Conservation (phyloP, 2,888 invertebrate genomes). For the Eupithecia centaureata region DNA sequence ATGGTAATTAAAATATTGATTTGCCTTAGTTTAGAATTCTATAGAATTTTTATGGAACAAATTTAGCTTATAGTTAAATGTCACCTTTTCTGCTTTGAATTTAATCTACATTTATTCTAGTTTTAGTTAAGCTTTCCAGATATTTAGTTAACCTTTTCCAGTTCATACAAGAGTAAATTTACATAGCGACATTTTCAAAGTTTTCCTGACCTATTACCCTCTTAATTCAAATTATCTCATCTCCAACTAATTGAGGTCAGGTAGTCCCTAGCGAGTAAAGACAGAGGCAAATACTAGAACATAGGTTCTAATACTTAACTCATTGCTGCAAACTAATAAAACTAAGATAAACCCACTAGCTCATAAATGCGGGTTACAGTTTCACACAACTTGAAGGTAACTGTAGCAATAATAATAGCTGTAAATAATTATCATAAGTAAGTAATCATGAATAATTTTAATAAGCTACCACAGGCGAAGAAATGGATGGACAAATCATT, state of each 20-base stretch:
- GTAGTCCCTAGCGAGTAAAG: conserved; percentile 21
- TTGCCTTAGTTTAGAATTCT: neutral
- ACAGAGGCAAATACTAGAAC: conserved; percentile 9
- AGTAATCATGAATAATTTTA: too few species aligned
- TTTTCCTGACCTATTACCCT: conserved; percentile 6
- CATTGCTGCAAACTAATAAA: conserved; percentile 23
- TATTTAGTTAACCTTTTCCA: neutral
- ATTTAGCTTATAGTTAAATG: too few species aligned
- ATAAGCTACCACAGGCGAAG: too few species aligned
- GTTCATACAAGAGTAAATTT: neutral
- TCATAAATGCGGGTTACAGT: conserved; percentile 14
- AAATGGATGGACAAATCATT: too few species aligned
- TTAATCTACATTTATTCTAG: neutral
- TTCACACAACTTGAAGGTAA: neutral
- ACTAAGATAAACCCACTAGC: conserved; percentile 27
- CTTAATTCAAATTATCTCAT: conserved; percentile 12
- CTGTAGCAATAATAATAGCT: neutral
- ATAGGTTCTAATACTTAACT: conserved; percentile 22
- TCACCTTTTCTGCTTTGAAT: neutral
- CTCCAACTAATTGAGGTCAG: conserved; percentile 7
- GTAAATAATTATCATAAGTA: too few species aligned
- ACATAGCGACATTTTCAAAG: neutral
- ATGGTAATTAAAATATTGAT: too few species aligned
- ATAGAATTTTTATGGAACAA: neutral
- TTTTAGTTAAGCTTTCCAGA: too few species aligned